Conservation (phyloP, 1,140 invertebrate genomes). For the Zelostemma sp. region DNA sequence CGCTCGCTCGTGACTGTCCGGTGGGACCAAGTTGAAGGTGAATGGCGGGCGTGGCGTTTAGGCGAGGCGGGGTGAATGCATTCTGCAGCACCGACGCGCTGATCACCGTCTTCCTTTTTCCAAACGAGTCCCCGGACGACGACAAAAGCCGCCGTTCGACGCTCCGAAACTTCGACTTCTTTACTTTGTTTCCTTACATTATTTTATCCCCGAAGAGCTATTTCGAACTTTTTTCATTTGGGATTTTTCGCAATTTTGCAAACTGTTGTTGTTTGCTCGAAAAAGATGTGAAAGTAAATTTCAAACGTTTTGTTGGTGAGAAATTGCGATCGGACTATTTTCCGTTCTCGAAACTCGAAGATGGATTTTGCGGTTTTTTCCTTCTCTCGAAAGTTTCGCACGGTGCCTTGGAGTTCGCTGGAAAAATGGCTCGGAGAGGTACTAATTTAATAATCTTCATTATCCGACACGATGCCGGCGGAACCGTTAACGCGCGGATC, state of each 20-base stretch:
- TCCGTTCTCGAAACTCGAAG: too few relatives aligned
- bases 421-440: constrained; percentile 51
- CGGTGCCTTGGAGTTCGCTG: not conserved
- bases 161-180: constrained; percentile 23
- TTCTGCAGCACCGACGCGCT: constrained; percentile 48
- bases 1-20: constrained; percentile 6
- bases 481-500: constrained; percentile 22
- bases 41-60: constrained; percentile 59
- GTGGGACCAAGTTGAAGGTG: constrained; percentile 59
- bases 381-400: not conserved
- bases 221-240: too few relatives aligned
- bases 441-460: constrained; percentile 65
- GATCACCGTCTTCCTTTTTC: constrained; percentile 54
- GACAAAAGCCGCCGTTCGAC: constrained; percentile 40
- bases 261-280: too few relatives aligned
- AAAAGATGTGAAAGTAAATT: too few relatives aligned
- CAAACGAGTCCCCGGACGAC: constrained; percentile 40
- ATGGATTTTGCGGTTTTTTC: too few relatives aligned
- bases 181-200: constrained; percentile 21
- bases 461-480: constrained; percentile 36
- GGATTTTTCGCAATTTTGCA: too few relatives aligned
- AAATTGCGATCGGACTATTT: too few relatives aligned
- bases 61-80: constrained; percentile 40
- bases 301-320: too few relatives aligned
- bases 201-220: not conserved